These are phyloP conservation scores for Alaudala cheleensis DNA, from an alignment of 2,113 vertebrate genomes.

Conservation along the genomic window DNA sequence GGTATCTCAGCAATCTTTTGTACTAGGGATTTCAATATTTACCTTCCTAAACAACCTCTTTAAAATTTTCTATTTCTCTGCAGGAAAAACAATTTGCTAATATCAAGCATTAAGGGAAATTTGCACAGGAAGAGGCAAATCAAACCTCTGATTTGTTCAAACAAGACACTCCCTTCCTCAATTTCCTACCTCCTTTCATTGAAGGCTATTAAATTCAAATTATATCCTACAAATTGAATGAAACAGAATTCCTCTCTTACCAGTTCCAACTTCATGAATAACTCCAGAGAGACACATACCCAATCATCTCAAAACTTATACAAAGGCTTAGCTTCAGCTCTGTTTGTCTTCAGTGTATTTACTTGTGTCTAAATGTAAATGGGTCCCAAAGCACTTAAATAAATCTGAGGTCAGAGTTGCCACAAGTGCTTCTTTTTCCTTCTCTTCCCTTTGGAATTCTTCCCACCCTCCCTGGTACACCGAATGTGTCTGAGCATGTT, in stretches of 20 bases:
- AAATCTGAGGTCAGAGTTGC: background rate
- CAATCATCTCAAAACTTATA: background rate
- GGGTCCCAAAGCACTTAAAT: background rate
- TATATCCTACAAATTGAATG: background rate
- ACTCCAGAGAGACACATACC: background rate
- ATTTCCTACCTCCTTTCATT: background rate
- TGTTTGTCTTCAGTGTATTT: background rate
- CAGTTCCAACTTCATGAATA: background rate
- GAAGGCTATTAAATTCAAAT: background rate
- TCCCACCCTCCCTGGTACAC: background rate
- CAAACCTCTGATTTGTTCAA: slow-evolving; percentile 4
- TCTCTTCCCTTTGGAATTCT: background rate
- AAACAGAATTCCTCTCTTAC: background rate
- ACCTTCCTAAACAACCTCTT: background rate
- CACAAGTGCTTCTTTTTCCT: background rate
- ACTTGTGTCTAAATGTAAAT: background rate
- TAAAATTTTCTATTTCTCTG: background rate
- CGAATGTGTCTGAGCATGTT: background rate
- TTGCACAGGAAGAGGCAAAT: background rate
- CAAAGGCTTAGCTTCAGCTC: background rate
- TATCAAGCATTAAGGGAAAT: background rate
- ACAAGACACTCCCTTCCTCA: background rate
- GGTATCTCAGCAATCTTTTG: background rate
- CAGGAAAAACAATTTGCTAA: slow-evolving; percentile 2
- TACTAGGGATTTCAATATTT: background rate